phyloP scores from a whole-genome alignment of 2,888 invertebrate genomes.

The Metellina segmentata region DNA sequence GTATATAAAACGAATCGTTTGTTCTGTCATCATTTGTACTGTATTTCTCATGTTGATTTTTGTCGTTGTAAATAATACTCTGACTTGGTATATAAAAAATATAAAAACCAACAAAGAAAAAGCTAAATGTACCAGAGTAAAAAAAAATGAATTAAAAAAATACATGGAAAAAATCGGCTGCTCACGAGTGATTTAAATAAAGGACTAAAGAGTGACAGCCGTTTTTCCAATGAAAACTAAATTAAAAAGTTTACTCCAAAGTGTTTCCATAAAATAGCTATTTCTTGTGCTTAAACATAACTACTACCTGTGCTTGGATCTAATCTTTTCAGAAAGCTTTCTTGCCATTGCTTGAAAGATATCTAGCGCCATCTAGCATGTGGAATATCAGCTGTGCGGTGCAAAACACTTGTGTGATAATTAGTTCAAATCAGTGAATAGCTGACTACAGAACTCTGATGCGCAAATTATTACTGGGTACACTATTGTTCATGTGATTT shows the following conservation, averaged over 20 bases:
- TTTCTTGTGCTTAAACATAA: conserved; percentile 70
- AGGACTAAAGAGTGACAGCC: conserved; percentile 11
- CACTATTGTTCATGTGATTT: conserved; percentile 73
- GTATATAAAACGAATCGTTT: conserved; percentile 71
- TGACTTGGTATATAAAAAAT: conserved; percentile 25
- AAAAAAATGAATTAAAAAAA: conserved; percentile 2
- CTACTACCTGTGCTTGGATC: conserved; percentile 57
- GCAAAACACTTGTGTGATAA: conserved; percentile 72
- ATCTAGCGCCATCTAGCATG: conserved; percentile 46
- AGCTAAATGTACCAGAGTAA: neutral
- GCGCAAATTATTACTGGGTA: conserved; percentile 71
- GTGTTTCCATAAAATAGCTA: conserved; percentile 57
- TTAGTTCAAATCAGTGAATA: conserved; percentile 53
- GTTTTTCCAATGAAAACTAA: conserved; percentile 1
- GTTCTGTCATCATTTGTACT: conserved; percentile 67
- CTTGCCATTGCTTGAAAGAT: conserved; percentile 64
- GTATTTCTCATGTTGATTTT: conserved; percentile 70
- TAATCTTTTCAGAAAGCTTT: conserved; percentile 67
- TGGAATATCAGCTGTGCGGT: conserved; percentile 64
- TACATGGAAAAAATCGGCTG: neutral
- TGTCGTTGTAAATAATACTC: conserved; percentile 68
- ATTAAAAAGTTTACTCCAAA: conserved; percentile 39
- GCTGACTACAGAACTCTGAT: conserved; percentile 63
- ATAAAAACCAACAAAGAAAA: conserved; percentile 16
- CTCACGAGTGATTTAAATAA: neutral